Percentiles rank a stretch among this genome's conserved stretches.
phyloP scores from a whole-genome alignment of 2,888 invertebrate genomes.

The Acleris cristana region DNA sequence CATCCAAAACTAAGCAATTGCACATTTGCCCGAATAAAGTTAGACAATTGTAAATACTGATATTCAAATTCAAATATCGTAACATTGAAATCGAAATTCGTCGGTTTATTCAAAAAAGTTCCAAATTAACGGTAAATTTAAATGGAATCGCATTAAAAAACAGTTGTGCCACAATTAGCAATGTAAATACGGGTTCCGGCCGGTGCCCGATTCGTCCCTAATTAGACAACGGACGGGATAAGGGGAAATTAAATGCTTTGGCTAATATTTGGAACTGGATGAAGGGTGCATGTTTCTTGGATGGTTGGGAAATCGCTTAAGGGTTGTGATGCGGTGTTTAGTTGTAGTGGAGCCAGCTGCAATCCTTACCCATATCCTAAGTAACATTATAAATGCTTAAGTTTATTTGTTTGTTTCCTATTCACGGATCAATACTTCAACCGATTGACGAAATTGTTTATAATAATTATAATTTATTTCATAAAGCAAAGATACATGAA shows the following conservation, averaged over 20 bases:
- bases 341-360: not conserved
- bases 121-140: slow-evolving; percentile 5
- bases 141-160: slow-evolving; percentile 23
- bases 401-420: no score
- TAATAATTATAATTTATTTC: no score
- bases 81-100: not conserved
- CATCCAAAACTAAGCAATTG: not conserved
- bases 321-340: no score
- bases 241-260: slow-evolving; percentile 22
- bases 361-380: not conserved
- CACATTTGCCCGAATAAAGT: not conserved
- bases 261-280: slow-evolving; percentile 21
- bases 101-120: not conserved
- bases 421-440: no score
- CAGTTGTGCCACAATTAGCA: slow-evolving; percentile 23
- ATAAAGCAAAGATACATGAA: no score
- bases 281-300: slow-evolving; percentile 4
- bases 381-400: no score
- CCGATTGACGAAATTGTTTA: no score
- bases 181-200: slow-evolving; percentile 25
- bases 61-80: not conserved
- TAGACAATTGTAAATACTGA: no score
- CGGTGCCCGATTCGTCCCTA: slow-evolving; percentile 23
- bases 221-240: slow-evolving; percentile 26
- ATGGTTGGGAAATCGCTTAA: no score